Conservation (phyloP, 2,888 invertebrate species). For the Notodonta ziczac region DNA sequence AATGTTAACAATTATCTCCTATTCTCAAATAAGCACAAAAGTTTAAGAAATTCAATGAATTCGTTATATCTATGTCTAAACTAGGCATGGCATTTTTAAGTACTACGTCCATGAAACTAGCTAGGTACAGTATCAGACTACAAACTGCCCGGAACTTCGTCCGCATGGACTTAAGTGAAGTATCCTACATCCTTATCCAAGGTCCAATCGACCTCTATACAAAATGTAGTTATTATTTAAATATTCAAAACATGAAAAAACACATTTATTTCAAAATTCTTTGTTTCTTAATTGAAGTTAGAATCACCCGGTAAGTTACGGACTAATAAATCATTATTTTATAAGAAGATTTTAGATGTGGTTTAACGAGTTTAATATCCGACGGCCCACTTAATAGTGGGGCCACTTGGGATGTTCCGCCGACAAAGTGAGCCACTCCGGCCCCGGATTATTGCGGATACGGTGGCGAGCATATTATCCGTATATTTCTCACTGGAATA, state of each 20-base stretch:
- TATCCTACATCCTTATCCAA: too few species aligned
- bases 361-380: background rate
- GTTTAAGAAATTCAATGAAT: too few species aligned
- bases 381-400: background rate
- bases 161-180: too few species aligned
- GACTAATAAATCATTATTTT: background rate
- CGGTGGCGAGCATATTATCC: slow-evolving; percentile 50
- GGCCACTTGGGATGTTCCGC: slow-evolving; percentile 6
- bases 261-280: background rate
- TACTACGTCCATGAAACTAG: too few species aligned
- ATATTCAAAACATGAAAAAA: background rate
- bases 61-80: too few species aligned
- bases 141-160: too few species aligned
- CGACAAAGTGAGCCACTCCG: slow-evolving; percentile 52
- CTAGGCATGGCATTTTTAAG: too few species aligned
- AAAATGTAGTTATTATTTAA: background rate
- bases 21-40: too few species aligned
- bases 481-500: slow-evolving; percentile 48
- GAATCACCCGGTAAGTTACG: background rate
- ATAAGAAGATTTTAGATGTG: background rate
- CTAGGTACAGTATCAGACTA: too few species aligned
- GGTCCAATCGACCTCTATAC: too few species aligned
- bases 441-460: slow-evolving; percentile 53
- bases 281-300: background rate
- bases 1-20: too few species aligned